Conservation (phyloP, 2,888 invertebrate species). For the Chymomyza procnemis region DNA sequence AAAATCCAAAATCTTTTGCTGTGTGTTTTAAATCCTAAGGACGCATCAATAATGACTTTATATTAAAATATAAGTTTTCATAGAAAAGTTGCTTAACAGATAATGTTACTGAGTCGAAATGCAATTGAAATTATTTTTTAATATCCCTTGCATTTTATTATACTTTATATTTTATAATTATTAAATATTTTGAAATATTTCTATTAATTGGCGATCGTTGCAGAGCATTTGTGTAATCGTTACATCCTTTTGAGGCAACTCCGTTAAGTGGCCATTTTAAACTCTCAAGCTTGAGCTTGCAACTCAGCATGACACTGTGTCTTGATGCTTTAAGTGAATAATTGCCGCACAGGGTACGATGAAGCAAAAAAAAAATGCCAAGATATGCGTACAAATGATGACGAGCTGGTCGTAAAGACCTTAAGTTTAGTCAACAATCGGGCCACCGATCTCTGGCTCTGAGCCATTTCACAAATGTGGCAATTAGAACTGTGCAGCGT, state of each 20-base stretch:
- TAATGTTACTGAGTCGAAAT: too few species aligned
- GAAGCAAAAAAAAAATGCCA: slow-evolving; percentile 30
- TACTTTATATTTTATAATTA: too few species aligned
- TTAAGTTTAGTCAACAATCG: slow-evolving; percentile 40
- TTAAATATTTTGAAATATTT: too few species aligned
- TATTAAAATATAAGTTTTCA: too few species aligned
- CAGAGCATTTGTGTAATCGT: not conserved
- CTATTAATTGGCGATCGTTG: not conserved
- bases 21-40: too few species aligned
- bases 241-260: not conserved
- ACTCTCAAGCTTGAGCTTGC: slow-evolving; percentile 40
- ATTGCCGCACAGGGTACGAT: slow-evolving; percentile 58
- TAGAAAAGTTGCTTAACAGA: too few species aligned
- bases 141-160: too few species aligned
- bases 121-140: too few species aligned
- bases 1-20: too few species aligned
- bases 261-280: not conserved
- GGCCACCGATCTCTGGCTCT: slow-evolving; percentile 41
- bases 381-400: slow-evolving; percentile 38
- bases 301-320: slow-evolving; percentile 68
- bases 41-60: too few species aligned
- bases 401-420: slow-evolving; percentile 52
- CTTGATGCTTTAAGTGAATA: slow-evolving; percentile 73
- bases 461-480: slow-evolving; percentile 4
- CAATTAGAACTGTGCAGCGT: slow-evolving; percentile 16